Evolutionary conservation across 2,888 invertebrate genomes (phyloP).

Genomic region (Hoplodrina blanda): DNA sequence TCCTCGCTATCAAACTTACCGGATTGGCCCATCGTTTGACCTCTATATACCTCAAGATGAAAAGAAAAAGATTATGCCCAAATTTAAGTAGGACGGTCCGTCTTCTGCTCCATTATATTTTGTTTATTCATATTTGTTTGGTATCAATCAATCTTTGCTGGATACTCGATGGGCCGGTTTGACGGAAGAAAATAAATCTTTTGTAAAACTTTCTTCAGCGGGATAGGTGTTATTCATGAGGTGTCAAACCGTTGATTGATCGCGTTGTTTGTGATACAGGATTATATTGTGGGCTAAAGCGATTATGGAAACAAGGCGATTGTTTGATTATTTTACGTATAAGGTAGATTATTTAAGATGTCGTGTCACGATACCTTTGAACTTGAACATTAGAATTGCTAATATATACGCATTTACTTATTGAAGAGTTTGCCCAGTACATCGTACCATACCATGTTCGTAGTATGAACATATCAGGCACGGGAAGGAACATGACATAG

Average conservation of each 20-base stretch:
- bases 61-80: conserved; percentile 40
- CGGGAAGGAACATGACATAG: too few relatives aligned
- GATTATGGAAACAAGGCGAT: conserved; percentile 13
- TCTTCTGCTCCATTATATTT: conserved; percentile 51
- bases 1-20: background rate
- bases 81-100: conserved; percentile 37
- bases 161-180: conserved; percentile 76
- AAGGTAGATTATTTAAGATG: too few relatives aligned
- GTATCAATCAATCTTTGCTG: conserved; percentile 88
- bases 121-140: conserved; percentile 83
- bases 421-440: too few relatives aligned
- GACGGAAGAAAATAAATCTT: conserved; percentile 87
- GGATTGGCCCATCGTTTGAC: background rate
- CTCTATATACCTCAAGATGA: conserved; percentile 1
- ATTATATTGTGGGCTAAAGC: conserved; percentile 44
- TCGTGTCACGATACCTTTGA: too few relatives aligned
- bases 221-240: conserved; percentile 88
- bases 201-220: conserved; percentile 86
- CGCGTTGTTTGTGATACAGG: conserved; percentile 72
- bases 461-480: too few relatives aligned
- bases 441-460: too few relatives aligned
- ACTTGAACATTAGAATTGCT: too few relatives aligned
- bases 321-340: conserved; percentile 1
- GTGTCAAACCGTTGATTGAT: conserved; percentile 87
- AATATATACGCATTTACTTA: too few relatives aligned